These are phyloP conservation scores for Caenorhabditis sulstoni DNA, from an alignment of 2,888 invertebrate genomes.

Conservation along the genomic window DNA sequence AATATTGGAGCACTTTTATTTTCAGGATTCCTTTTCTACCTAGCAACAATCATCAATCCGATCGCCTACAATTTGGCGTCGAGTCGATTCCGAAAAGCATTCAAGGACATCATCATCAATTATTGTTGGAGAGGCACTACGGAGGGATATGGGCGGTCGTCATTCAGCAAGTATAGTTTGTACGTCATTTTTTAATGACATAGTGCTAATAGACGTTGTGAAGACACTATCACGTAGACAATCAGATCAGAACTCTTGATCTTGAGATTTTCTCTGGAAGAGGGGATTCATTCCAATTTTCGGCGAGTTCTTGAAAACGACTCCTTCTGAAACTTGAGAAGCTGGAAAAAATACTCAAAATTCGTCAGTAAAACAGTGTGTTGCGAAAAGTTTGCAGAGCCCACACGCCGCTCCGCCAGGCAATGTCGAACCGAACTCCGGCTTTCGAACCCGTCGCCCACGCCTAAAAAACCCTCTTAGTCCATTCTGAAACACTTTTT, in stretches of 20 bases:
- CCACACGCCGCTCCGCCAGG: conserved; percentile 46
- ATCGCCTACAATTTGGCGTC: conserved; percentile 73
- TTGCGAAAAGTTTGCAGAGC: conserved; percentile 53
- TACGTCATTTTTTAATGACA: conserved; percentile 7
- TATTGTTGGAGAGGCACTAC: conserved; percentile 37
- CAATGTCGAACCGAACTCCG: conserved; percentile 35
- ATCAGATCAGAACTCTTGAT: not conserved
- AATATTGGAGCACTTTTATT: too few relatives aligned
- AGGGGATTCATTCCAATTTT: too few relatives aligned
- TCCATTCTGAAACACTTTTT: too few relatives aligned
- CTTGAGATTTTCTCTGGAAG: too few relatives aligned
- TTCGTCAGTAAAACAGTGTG: too few relatives aligned
- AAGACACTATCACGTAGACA: too few relatives aligned
- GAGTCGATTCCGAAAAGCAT: conserved; percentile 68
- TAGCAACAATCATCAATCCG: conserved; percentile 72
- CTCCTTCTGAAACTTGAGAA: too few relatives aligned
- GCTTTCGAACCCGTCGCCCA: conserved; percentile 7
- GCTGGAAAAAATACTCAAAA: too few relatives aligned
- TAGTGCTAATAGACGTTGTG: too few relatives aligned
- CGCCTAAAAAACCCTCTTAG: too few relatives aligned
- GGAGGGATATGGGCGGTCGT: conserved; percentile 34
- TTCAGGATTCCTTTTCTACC: conserved; percentile 72
- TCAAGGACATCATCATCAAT: conserved; percentile 65
- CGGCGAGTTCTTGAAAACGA: too few relatives aligned
- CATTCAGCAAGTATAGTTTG: conserved; percentile 55